Evolutionary conservation across 2,797 vertebrate genomes (phyloP).

Genomic region (Hapalemur alaotrensis): DNA sequence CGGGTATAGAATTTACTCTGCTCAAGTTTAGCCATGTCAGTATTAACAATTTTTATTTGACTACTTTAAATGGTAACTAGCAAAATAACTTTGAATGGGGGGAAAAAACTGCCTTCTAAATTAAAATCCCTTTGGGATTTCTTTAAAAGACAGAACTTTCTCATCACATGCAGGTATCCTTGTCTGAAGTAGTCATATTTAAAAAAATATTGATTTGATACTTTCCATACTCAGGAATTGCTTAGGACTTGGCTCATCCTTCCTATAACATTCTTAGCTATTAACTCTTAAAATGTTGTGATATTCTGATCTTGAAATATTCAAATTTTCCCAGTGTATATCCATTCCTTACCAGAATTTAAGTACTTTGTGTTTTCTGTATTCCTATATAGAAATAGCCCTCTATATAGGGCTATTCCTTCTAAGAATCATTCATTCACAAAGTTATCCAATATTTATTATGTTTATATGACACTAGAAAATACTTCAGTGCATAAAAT

Average conservation of each 20-base stretch:
- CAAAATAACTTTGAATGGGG: background rate
- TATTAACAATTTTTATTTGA: background rate
- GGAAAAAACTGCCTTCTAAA: background rate
- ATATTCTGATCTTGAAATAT: constrained; percentile 20
- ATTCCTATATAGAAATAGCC: too few relatives aligned
- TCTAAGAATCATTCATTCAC: background rate
- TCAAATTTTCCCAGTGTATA: background rate
- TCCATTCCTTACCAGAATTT: background rate
- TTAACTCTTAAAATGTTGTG: background rate
- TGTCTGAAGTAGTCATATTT: background rate
- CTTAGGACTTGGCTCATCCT: background rate
- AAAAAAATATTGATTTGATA: constrained; percentile 17
- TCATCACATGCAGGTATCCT: background rate
- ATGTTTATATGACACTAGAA: background rate
- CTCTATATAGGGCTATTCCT: background rate
- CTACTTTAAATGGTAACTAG: background rate
- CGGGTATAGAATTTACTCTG: background rate
- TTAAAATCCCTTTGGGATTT: background rate
- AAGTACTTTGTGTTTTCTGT: constrained; percentile 20
- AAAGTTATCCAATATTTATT: background rate
- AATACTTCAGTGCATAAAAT: background rate
- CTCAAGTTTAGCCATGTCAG: background rate
- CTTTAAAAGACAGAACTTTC: constrained; percentile 29
- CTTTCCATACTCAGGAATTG: constrained; percentile 7
- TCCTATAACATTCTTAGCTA: background rate